Conservation (phyloP, 35 echinoderm and acorn worm genomes). For the Acanthaster planci region DNA sequence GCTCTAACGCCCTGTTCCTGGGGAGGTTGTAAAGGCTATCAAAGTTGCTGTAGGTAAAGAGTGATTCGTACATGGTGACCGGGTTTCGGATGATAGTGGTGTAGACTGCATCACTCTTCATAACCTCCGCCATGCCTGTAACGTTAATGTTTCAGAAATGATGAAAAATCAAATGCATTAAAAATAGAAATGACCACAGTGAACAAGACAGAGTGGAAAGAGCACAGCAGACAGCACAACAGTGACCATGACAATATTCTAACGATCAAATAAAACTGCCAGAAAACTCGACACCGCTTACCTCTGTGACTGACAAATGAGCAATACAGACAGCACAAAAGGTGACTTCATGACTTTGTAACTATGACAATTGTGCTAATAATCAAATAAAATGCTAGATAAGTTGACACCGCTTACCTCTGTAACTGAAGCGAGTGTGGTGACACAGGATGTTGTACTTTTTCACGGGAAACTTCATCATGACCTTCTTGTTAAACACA, state of each 20-base stretch:
- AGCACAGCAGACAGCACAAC: no score
- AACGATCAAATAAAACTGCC: no score
- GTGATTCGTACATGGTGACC: constrained; percentile 71
- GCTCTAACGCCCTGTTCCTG: constrained; percentile 30
- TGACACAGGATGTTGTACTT: constrained; percentile 77
- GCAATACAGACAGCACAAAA: no score
- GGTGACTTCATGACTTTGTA: no score
- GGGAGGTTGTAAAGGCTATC: not conserved
- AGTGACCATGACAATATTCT: no score
- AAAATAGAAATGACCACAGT: no score
- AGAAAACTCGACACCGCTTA: not conserved
- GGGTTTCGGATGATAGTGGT: constrained; percentile 82
- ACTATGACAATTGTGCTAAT: no score
- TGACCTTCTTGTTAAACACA: constrained; percentile 27
- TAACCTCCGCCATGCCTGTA: constrained; percentile 58
- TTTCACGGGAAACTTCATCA: constrained; percentile 41
- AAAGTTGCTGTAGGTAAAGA: constrained; percentile 57
- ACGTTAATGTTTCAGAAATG: not conserved
- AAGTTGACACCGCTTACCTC: constrained; percentile 40
- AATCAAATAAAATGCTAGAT: no score
- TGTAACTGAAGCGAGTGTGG: constrained; percentile 76
- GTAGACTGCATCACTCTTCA: constrained; percentile 61
- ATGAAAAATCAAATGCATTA: no score
- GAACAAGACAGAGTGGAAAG: no score
- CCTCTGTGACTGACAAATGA: constrained; percentile 79